Base-by-base conservation (phyloP, 1,140 invertebrate species). In the Probaryconus sp. region DNA sequence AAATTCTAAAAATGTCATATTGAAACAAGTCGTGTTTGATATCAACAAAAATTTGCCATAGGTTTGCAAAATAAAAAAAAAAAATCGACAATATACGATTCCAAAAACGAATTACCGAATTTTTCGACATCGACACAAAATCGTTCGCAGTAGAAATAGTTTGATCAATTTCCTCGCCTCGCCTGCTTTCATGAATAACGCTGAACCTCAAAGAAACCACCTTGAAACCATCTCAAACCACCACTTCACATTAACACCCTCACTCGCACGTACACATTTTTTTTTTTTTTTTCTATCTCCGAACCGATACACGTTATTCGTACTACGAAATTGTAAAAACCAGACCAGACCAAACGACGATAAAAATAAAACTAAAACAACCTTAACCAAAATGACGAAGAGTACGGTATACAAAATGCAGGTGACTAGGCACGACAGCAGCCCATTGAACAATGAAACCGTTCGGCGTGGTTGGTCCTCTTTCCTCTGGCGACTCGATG, bases 371-470 rank as follows among this genome's bases (percentile, higher is more conserved):
- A n/a, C n/a, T n/a, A n/a, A n/a, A n/a, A n/a, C n/a, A n/a, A n/a
- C n/a, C n/a, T n/a, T n/a, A n/a, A n/a, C n/a, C n/a, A n/a, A n/a
- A n/a, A n/a, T n/a, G n/a, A n/a, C n/a, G n/a, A n/a, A n/a, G n/a
- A n/a, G n/a, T n/a, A n/a, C n/a, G n/a, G n/a, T n/a, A n/a, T n/a
- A 40, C 58, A 24, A 58, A 67, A 45, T 40, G 38, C 38, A 55
- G 38, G 56, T 75, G 76, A 84, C 84, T 78, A 78, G 55, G 60
- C 78, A 68, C 79, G 72, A 80, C 81, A 81, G 72, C 73, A 75
- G 81, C 33, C 77, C 79, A 81, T 80, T 82, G 77, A 79, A 87
- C 84, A 87, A 85, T 87, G 84, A 87, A 76, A 71, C 75, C 69
- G 69, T 80, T 79, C 63, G 67, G 70, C 75, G 78, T 78, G 75